Base-by-base conservation (phyloP, 1,140 invertebrate species). In the Andrena cerasifolii region DNA sequence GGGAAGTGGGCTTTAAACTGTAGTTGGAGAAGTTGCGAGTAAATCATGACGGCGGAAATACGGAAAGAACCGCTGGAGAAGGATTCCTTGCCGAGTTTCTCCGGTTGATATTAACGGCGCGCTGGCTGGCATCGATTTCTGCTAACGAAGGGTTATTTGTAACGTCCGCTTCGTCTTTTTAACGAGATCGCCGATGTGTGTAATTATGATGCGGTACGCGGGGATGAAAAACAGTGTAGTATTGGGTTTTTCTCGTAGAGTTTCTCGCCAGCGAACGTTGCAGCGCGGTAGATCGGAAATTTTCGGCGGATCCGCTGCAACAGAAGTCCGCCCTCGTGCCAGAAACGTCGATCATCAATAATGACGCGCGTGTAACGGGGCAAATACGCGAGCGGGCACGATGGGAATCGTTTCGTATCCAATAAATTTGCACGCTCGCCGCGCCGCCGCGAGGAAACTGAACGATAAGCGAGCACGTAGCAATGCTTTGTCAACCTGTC, bases 401-500 rank as follows among this genome's bases (percentile, higher is more conserved):
- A 51, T 70, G 75, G n/a, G 33, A 62, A 71, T 71, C 75, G 75
- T 53, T 40, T 71, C 16, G 66, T 33, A 54, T 70, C 47, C 75
- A 10, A 77, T 71, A 61, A 77, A 78, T 78, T 70, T 53, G 8
- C 67, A 31, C 54, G 40, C 24, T 36, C 26, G 43, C 12, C 21
- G 45, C 33, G 47, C 24, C 8, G n/a, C 6, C 3, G 3, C 54
- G 45, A 16, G 31, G 1, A 24, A 18, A 40, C 33, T 7, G 49
- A 40, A 21, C 66, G 65, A 73, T 74, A 56, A 73, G 76, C 58
- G 21, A 3, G 16, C 76, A 73, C 76, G 70, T 78, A 73, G 49
- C 68, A 28, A 28, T n/a, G 51, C 76, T 78, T 78, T 65, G 76
- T 78, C 70, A 78, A 63, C 1, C 68, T 74, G 76, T 78, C 76